phyloP scores from a whole-genome alignment of 2,888 invertebrate genomes.

The Heliconius ethilla region DNA sequence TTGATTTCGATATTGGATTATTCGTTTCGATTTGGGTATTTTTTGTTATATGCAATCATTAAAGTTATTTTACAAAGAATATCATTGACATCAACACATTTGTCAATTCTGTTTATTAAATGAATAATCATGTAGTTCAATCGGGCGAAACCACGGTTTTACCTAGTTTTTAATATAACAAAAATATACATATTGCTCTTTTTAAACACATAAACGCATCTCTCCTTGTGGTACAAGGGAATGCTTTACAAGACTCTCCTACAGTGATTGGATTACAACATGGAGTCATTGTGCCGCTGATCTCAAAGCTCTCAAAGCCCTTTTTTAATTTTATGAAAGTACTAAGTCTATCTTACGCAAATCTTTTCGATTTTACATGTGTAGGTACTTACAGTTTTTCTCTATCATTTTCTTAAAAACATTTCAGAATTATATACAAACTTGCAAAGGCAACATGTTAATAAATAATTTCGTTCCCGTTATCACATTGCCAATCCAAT shows the following conservation, averaged over 20 bases:
- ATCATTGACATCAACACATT: too few relatives aligned
- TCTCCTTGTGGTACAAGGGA: background rate
- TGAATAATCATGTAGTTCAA: too few relatives aligned
- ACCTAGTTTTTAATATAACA: background rate
- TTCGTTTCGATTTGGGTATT: too few relatives aligned
- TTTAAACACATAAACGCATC: background rate
- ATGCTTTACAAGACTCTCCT: background rate
- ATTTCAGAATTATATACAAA: background rate
- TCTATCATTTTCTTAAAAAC: background rate
- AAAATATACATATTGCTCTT: background rate
- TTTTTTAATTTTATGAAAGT: conserved; percentile 16
- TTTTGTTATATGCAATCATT: too few relatives aligned
- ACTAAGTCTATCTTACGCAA: background rate
- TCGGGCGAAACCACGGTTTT: too few relatives aligned
- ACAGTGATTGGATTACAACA: conserved; percentile 19
- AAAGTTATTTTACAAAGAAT: too few relatives aligned
- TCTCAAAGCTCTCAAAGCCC: conserved; percentile 18
- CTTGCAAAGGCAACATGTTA: too few relatives aligned
- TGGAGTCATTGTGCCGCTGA: conserved; percentile 3
- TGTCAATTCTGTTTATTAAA: too few relatives aligned
- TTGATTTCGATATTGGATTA: too few relatives aligned
- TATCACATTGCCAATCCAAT: background rate
- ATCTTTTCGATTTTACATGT: background rate
- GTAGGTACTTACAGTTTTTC: background rate
- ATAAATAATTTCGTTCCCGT: too few relatives aligned